Conservation (phyloP, 2,888 invertebrate species). For the Idaea biselata region DNA sequence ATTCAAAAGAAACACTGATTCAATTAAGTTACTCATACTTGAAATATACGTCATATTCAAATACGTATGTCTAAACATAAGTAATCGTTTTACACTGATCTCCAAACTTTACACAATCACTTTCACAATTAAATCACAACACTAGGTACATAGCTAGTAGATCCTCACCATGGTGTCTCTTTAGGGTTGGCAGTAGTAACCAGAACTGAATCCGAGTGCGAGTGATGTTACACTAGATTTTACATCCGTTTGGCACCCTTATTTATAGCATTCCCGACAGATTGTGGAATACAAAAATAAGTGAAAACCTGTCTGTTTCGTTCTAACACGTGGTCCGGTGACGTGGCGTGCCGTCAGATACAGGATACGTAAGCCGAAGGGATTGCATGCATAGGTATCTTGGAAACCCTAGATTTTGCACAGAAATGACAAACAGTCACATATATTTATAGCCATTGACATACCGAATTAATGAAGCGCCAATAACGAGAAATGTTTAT, state of each 20-base stretch:
- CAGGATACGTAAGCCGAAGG: conserved; percentile 23
- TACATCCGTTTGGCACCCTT: conserved; percentile 66
- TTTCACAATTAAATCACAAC: conserved; percentile 31
- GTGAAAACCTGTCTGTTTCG: conserved; percentile 64
- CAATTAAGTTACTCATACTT: background rate
- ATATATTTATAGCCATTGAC: conserved; percentile 44
- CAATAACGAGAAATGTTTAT: conserved; percentile 30
- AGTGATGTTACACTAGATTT: conserved; percentile 78
- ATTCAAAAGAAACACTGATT: background rate
- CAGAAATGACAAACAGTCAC: conserved; percentile 45
- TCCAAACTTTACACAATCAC: conserved; percentile 30
- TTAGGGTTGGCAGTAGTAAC: conserved; percentile 68
- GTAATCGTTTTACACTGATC: conserved; percentile 22
- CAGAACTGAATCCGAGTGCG: conserved; percentile 79
- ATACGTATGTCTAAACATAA: background rate
- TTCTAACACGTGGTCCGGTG: conserved; percentile 43
- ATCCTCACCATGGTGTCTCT: conserved; percentile 70
- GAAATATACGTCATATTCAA: background rate
- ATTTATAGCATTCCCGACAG: conserved; percentile 74
- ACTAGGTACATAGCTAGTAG: conserved; percentile 27
- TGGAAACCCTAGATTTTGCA: conserved; percentile 30
- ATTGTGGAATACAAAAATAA: conserved; percentile 73
- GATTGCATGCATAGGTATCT: conserved; percentile 44
- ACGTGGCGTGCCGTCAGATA: conserved; percentile 29
- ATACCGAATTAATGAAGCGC: conserved; percentile 28